A percentile compares a stretch with the other conserved stretches of the same genome.
Conservation (phyloP, 2,113 vertebrate genomes). For the Cnemophilus loriae region DNA sequence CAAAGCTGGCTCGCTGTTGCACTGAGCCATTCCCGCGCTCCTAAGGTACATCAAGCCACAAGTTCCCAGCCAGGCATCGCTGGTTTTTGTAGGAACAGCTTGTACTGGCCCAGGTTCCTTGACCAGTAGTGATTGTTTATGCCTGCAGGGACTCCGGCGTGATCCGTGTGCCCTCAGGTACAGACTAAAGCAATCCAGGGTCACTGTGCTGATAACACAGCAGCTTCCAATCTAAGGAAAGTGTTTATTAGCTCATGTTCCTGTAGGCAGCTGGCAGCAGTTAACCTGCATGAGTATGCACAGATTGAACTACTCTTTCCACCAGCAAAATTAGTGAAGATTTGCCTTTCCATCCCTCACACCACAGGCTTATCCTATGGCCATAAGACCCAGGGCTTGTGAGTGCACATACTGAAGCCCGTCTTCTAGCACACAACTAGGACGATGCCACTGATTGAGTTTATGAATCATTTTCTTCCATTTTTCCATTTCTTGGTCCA, state of each 20-base stretch:
- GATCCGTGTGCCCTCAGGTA: background rate
- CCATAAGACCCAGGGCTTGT: background rate
- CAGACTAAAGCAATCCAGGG: background rate
- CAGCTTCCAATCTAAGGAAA: background rate
- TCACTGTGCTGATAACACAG: background rate
- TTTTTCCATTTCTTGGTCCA: background rate
- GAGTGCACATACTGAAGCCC: background rate
- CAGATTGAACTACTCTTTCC: background rate
- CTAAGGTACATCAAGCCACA: background rate
- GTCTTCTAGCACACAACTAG: background rate
- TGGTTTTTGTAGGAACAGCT: background rate
- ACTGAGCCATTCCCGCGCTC: background rate
- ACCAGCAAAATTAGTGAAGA: conserved; percentile 2
- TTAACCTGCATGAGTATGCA: background rate
- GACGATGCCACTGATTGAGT: background rate
- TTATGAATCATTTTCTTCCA: background rate
- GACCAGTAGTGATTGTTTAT: background rate
- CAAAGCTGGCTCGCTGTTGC: conserved; percentile 40
- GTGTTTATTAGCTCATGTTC: background rate
- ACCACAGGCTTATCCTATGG: background rate
- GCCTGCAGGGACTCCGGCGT: background rate
- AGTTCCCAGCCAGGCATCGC: background rate
- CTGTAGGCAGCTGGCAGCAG: background rate
- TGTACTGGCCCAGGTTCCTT: background rate
- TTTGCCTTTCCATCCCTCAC: background rate